These are phyloP conservation scores for Merluccius polli DNA, from an alignment of 2,797 vertebrate species.

Conservation along the genomic window DNA sequence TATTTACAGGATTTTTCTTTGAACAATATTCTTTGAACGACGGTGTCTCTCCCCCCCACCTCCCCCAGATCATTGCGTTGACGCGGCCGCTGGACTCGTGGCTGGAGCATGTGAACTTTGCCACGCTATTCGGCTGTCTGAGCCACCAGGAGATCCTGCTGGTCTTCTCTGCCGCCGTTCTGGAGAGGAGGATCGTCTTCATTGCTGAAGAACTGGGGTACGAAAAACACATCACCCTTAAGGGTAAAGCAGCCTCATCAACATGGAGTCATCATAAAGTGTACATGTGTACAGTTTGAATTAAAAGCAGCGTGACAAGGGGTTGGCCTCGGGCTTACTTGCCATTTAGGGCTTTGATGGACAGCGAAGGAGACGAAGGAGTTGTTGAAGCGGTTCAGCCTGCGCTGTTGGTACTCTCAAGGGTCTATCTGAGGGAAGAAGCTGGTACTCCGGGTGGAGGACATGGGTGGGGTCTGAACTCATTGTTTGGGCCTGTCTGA, in stretches of 20 bases:
- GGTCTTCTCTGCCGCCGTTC: slow-evolving; percentile 81
- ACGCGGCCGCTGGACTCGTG: slow-evolving; percentile 89
- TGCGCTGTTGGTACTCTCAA: not conserved
- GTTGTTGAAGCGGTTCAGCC: not conserved
- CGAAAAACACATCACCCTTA: not conserved
- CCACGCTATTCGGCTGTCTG: slow-evolving; percentile 78
- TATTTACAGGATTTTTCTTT: not conserved
- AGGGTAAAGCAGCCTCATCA: no score
- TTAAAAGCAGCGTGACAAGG: no score
- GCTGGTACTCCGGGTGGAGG: not conserved
- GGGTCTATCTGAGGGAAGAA: not conserved
- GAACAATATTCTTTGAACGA: not conserved
- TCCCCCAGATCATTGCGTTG: slow-evolving; percentile 82
- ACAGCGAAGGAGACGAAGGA: not conserved
- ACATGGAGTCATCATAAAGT: no score
- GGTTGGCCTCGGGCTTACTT: no score
- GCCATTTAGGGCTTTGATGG: no score
- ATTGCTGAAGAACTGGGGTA: slow-evolving; percentile 90
- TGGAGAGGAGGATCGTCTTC: slow-evolving; percentile 89
- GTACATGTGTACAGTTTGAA: no score
- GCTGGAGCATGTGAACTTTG: slow-evolving; percentile 90
- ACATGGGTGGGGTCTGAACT: not conserved
- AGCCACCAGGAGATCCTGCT: slow-evolving; percentile 77
- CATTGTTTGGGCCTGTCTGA: not conserved
- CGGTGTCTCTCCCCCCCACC: not conserved